These are phyloP conservation scores for Calliphora vicina DNA, from an alignment of 1,140 invertebrate species.

Conservation along the genomic window DNA sequence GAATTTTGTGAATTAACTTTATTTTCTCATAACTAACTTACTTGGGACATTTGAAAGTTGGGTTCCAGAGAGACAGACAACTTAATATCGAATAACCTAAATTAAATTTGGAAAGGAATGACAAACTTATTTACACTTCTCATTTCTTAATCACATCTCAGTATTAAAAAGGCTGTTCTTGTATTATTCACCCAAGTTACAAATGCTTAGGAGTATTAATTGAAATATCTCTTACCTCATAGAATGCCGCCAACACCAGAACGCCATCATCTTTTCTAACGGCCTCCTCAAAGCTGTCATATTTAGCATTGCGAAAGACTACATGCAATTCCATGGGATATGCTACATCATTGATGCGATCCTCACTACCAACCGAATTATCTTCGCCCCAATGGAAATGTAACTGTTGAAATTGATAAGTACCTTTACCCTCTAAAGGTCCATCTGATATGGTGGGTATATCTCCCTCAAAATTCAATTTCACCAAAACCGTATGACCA, in stretches of 20 bases:
- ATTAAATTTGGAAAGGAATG: no score
- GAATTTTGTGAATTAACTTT: no score
- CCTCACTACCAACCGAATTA: constrained; percentile 85
- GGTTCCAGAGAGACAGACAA: no score
- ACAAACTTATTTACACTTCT: no score
- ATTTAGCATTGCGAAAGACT: constrained; percentile 82
- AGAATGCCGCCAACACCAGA: constrained; percentile 86
- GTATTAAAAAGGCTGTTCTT: no score
- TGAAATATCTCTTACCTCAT: constrained; percentile 77
- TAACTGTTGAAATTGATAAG: constrained; percentile 79
- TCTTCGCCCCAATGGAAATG: constrained; percentile 85
- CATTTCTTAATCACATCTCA: no score
- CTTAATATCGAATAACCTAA: no score
- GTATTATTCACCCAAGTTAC: no score
- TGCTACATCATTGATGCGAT: constrained; percentile 78
- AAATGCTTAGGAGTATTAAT: no score
- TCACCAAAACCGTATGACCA: constrained; percentile 76
- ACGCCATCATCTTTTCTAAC: constrained; percentile 78
- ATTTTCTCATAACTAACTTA: no score
- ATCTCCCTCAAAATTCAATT: constrained; percentile 65
- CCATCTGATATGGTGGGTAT: constrained; percentile 71
- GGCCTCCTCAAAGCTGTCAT: constrained; percentile 71
- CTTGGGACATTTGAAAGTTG: no score
- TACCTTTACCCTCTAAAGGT: constrained; percentile 68
- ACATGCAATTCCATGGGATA: constrained; percentile 85